Conservation (phyloP, 2,888 invertebrate genomes). For the Empis stercorea region DNA sequence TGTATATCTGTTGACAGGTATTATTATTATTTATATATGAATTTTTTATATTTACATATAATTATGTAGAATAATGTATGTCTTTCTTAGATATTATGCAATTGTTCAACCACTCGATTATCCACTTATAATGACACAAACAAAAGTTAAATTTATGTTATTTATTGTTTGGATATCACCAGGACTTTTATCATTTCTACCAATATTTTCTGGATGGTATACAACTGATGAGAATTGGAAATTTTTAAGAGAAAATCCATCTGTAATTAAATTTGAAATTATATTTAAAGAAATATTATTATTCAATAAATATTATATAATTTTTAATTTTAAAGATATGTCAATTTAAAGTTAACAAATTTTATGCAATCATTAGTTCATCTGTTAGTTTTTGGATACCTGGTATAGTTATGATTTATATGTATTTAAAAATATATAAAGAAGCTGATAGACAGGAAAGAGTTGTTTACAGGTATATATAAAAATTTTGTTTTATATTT, state of each 20-base stretch:
- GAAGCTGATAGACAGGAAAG: conserved; percentile 75
- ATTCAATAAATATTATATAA: not conserved
- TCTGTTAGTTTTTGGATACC: conserved; percentile 91
- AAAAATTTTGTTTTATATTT: not conserved
- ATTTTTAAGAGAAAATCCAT: conserved; percentile 52
- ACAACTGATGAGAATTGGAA: conserved; percentile 70
- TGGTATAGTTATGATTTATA: conserved; percentile 82
- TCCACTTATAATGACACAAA: conserved; percentile 79
- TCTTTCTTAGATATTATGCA: conserved; percentile 61
- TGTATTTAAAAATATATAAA: conserved; percentile 80
- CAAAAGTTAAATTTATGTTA: conserved; percentile 66
- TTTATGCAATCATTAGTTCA: conserved; percentile 78
- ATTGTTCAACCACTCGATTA: conserved; percentile 87
- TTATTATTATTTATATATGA: not conserved
- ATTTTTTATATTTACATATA: not conserved
- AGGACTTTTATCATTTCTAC: conserved; percentile 80
- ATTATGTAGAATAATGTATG: no score
- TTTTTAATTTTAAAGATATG: conserved; percentile 39
- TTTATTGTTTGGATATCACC: conserved; percentile 86
- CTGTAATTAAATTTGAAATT: conserved; percentile 33
- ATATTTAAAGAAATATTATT: no score
- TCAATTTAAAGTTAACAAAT: conserved; percentile 72
- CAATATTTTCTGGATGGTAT: conserved; percentile 92
- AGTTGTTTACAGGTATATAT: conserved; percentile 61
- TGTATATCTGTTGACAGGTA: conserved; percentile 78